These are phyloP conservation scores for Xylocampa areola DNA, from an alignment of 2,888 invertebrate genomes.

Conservation along the genomic window DNA sequence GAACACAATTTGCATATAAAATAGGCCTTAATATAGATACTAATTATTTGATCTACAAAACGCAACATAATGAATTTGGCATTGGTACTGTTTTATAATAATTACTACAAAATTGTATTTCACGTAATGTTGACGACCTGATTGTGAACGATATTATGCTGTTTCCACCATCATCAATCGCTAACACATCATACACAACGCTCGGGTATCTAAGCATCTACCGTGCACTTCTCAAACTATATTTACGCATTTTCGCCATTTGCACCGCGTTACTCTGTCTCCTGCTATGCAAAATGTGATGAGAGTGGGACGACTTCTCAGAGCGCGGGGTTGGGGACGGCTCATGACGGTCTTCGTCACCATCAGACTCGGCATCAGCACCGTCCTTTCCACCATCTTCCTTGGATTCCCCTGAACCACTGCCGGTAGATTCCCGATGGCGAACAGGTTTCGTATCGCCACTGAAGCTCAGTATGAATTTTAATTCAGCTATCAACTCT, in stretches of 20 bases:
- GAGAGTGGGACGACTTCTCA: conserved; percentile 78
- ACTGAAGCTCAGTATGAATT: conserved; percentile 92
- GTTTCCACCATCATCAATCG: too few species aligned
- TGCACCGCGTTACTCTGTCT: conserved; percentile 83
- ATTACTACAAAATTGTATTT: too few species aligned
- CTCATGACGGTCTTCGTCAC: conserved; percentile 66
- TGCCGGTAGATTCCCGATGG: conserved; percentile 80
- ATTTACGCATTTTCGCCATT: conserved; percentile 81
- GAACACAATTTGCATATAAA: background rate
- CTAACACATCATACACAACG: too few species aligned
- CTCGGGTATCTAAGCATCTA: background rate
- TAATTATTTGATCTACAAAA: too few species aligned
- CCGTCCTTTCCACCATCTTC: conserved; percentile 68
- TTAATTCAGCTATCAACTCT: conserved; percentile 92
- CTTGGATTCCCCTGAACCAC: conserved; percentile 74
- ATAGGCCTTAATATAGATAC: too few species aligned
- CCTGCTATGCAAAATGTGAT: conserved; percentile 80
- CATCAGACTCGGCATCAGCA: conserved; percentile 65
- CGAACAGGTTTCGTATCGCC: conserved; percentile 92
- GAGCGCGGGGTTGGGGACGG: conserved; percentile 77
- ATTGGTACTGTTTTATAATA: too few species aligned
- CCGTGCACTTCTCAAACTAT: conserved; percentile 63
- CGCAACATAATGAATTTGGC: too few species aligned
- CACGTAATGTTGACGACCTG: too few species aligned
- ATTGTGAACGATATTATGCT: too few species aligned